Percentiles rank a stretch among this genome's conserved stretches.
Evolutionary conservation across 2,113 vertebrate genomes (phyloP).

Genomic region (Dipodomys ordii): DNA sequence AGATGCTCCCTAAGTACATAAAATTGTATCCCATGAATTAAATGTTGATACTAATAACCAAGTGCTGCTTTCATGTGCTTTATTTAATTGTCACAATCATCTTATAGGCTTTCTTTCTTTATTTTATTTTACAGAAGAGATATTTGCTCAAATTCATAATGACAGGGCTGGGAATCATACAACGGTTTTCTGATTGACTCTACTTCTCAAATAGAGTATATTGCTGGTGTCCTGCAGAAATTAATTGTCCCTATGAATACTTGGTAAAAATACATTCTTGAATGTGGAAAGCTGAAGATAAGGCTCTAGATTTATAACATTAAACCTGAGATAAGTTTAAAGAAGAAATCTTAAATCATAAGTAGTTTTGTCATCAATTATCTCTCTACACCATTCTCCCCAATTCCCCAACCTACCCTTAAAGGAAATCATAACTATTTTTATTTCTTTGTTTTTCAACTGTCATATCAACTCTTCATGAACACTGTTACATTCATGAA

Average conservation of each 20-base stretch:
- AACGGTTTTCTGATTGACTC: background rate
- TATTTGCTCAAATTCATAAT: constrained; percentile 52
- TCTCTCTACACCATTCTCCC: background rate
- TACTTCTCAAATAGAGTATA: constrained; percentile 6
- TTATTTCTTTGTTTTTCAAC: constrained; percentile 64
- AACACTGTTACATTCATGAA: constrained; percentile 55
- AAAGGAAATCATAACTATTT: constrained; percentile 30
- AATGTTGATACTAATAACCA: constrained; percentile 16
- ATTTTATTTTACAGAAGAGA: constrained; percentile 36
- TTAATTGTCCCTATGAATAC: background rate
- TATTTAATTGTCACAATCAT: constrained; percentile 27
- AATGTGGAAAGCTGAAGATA: constrained; percentile 15
- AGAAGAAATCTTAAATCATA: background rate
- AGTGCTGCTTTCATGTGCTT: background rate
- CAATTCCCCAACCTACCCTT: background rate
- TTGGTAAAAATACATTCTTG: constrained; percentile 11
- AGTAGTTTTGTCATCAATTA: background rate
- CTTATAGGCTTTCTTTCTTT: background rate
- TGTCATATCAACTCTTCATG: constrained; percentile 17
- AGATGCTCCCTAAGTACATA: background rate
- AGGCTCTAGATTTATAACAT: constrained; percentile 29
- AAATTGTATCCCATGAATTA: constrained; percentile 28
- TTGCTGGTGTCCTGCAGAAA: constrained; percentile 6
- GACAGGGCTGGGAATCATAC: constrained; percentile 16
- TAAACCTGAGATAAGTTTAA: background rate